Evolutionary conservation across 1,140 invertebrate species (phyloP).

Genomic region (Trialeurodes vaporariorum): DNA sequence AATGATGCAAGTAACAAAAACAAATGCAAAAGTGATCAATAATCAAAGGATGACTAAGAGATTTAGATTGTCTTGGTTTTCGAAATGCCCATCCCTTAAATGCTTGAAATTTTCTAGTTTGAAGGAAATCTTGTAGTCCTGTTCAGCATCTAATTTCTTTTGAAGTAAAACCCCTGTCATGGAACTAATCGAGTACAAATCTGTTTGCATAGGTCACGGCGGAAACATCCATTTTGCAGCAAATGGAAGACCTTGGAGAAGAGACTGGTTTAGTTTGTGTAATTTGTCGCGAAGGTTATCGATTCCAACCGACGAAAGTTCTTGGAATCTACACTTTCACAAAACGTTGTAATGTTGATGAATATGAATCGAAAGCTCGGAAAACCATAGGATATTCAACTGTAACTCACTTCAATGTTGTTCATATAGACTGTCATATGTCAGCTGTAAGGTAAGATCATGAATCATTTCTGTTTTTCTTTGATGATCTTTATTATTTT

Average conservation of each 20-base stretch:
- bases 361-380: constrained; percentile 74
- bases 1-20: no score
- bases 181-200: no score
- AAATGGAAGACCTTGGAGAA: constrained; percentile 89
- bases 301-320: constrained; percentile 82
- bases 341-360: constrained; percentile 89
- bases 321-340: constrained; percentile 95
- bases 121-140: no score
- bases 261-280: constrained; percentile 94
- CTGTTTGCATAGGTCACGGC: constrained; percentile 75
- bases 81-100: no score
- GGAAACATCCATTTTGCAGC: constrained; percentile 69
- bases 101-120: no score
- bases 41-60: no score
- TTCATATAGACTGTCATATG: constrained; percentile 96
- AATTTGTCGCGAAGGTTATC: constrained; percentile 95
- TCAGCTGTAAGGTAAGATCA: constrained; percentile 59
- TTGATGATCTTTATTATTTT: background rate
- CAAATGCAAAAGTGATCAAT: no score
- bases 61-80: no score
- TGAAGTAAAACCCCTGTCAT: no score
- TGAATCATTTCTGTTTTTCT: background rate
- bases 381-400: constrained; percentile 82
- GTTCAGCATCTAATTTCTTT: no score
- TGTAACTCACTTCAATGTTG: constrained; percentile 96